These are phyloP conservation scores for Tringa solitaria DNA, from an alignment of 2,113 vertebrate genomes.

Conservation along the genomic window DNA sequence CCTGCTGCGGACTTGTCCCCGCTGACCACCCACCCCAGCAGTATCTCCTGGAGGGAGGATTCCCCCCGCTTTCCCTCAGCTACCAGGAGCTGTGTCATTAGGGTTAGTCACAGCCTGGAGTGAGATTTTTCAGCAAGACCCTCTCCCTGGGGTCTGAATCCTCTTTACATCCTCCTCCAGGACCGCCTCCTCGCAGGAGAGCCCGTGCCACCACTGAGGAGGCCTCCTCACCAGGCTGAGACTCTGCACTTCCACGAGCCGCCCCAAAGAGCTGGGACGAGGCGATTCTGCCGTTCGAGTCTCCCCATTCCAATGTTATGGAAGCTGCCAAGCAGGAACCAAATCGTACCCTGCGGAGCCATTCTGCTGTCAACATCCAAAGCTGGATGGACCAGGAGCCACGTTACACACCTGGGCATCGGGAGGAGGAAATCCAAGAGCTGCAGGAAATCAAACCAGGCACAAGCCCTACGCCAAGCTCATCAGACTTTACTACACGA, in stretches of 20 bases:
- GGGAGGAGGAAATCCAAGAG: conserved; percentile 10
- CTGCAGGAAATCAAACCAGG: neutral
- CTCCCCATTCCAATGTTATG: neutral
- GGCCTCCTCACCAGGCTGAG: neutral
- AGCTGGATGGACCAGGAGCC: neutral
- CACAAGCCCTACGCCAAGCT: neutral
- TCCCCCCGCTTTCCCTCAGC: neutral
- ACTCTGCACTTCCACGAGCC: neutral
- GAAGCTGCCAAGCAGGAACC: neutral
- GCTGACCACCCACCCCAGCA: neutral
- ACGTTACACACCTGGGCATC: conserved; percentile 12
- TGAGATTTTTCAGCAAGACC: neutral
- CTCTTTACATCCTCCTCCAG: neutral
- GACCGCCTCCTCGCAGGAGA: neutral
- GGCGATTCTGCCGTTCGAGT: neutral
- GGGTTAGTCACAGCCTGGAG: neutral
- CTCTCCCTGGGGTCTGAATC: neutral
- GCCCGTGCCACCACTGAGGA: rapidly evolving
- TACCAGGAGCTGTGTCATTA: neutral
- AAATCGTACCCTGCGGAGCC: neutral
- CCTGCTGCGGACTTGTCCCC: rapidly evolving
- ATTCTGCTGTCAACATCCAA: neutral
- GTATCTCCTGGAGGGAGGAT: neutral
- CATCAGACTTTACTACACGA: neutral
- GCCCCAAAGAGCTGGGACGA: neutral